A percentile compares a stretch with the other conserved stretches of the same genome.
These are phyloP conservation scores for Sipha maydis DNA, from an alignment of 2,888 invertebrate genomes.

Conservation along the genomic window DNA sequence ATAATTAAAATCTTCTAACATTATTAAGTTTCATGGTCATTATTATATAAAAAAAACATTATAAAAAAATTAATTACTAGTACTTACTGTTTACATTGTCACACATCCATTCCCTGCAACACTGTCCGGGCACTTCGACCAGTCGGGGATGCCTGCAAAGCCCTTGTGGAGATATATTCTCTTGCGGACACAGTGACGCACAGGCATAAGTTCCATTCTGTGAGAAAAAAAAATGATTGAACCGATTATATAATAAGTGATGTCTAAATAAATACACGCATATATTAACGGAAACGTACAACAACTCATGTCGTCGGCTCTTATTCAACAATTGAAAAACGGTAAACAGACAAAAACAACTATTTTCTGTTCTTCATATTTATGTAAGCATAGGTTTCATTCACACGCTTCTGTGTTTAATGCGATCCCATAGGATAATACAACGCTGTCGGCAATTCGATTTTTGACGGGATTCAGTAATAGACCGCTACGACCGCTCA, in stretches of 20 bases:
- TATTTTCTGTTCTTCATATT: not conserved
- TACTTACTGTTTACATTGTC: constrained; percentile 69
- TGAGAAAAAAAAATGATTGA: constrained; percentile 63
- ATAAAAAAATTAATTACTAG: too few species aligned
- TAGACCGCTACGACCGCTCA: not conserved
- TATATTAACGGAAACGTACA: not conserved
- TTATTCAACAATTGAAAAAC: not conserved
- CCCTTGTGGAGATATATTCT: constrained; percentile 75
- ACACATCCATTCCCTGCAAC: constrained; percentile 81
- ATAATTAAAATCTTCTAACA: too few species aligned
- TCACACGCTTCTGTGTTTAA: not conserved
- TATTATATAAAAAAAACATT: too few species aligned
- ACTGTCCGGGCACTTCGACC: constrained; percentile 75
- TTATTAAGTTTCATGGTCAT: too few species aligned
- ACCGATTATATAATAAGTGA: not conserved
- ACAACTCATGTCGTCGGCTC: not conserved
- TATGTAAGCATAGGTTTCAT: not conserved
- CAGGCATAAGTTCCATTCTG: constrained; percentile 81
- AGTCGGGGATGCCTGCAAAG: constrained; percentile 76
- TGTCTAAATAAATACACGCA: not conserved
- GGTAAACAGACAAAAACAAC: not conserved
- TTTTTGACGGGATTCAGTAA: not conserved
- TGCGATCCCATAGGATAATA: not conserved
- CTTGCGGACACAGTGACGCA: constrained; percentile 77
- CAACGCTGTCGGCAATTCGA: not conserved